Evolutionary conservation across 2,113 vertebrate genomes (phyloP), one percentile per base, ranked within the genome.

Genomic region (Coryphaenoides rupestris): DNA sequence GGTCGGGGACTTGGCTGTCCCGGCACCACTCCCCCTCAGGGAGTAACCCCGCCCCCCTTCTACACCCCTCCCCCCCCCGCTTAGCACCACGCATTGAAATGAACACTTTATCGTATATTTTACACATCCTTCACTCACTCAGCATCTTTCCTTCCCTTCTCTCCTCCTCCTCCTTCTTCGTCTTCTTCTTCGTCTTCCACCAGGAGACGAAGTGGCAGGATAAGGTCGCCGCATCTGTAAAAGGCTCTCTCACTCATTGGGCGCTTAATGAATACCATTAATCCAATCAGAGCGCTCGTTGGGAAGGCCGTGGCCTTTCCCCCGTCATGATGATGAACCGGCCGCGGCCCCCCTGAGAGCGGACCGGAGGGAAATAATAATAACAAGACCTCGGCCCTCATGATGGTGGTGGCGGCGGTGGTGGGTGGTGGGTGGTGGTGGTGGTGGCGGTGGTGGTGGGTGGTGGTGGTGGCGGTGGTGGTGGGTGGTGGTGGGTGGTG

Each of bases 261-360:
- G 33, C 63, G 75, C 76, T 78, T 89, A 90, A 90, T 91, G 88
- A 89, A 89, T 84, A 84, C 72, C 75, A 86, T 91, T 87, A 88
- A 86, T 87, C 88, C 84, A 86, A 84, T 85, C 73, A 65, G 19
- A 69, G 65, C 75, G 78, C 82, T 87, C 77, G 78, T 86, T 77
- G 83, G 80, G 81, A 83, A 67, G 79, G 73, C 69, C 63, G 14
- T 81, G 76, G 82, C 80, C 82, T 87, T 87, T 89, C 76, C 89
- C 83, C 78, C 74, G 84, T 69, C 81, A 76, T 81, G 81, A 87
- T 89, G 80, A 89, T 86, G 78, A 87, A 69, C 71, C 83, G 88
- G 90, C 84, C 33, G 75, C 81, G 72, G 65, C 78, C 3, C 76
- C 28, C 15, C 5, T 17, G 1, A 63, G 54, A n/a, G 52, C 62